Evolutionary conservation across 2,797 vertebrate genomes (phyloP).

Genomic region (Hafferia zeledoni): DNA sequence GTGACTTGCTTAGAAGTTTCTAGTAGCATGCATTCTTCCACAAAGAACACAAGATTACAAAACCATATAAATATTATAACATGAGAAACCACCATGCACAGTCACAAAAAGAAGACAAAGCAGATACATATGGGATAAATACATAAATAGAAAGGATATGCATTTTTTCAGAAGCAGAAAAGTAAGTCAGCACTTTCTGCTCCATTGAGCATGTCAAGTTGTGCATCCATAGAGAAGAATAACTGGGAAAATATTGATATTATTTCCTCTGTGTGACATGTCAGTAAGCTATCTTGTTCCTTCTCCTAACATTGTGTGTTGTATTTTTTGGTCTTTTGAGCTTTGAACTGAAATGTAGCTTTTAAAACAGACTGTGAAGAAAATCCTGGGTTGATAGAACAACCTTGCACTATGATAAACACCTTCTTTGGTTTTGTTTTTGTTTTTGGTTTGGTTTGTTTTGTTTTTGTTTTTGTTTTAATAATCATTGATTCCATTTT

Average conservation of each 20-base stretch:
- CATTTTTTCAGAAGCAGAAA: not conserved
- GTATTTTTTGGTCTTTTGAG: not conserved
- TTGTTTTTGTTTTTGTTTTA: no score
- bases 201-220: not conserved
- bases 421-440: not conserved
- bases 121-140: not conserved
- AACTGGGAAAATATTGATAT: not conserved
- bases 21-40: not conserved
- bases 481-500: not conserved
- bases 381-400: not conserved
- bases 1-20: not conserved
- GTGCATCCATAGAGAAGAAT: not conserved
- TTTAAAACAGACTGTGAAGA: not conserved
- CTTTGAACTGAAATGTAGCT: not conserved
- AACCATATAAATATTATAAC: not conserved
- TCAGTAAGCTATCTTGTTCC: not conserved
- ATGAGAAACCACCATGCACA: not conserved
- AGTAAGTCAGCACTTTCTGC: not conserved
- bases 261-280: not conserved
- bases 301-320: not conserved
- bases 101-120: not conserved
- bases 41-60: not conserved
- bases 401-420: not conserved
- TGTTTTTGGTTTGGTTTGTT: no score
- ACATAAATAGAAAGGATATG: not conserved